Percentiles rank a stretch among this genome's conserved stretches.
Evolutionary conservation across 2,797 vertebrate genomes (phyloP).

Genomic region (Podarcis siculus): DNA sequence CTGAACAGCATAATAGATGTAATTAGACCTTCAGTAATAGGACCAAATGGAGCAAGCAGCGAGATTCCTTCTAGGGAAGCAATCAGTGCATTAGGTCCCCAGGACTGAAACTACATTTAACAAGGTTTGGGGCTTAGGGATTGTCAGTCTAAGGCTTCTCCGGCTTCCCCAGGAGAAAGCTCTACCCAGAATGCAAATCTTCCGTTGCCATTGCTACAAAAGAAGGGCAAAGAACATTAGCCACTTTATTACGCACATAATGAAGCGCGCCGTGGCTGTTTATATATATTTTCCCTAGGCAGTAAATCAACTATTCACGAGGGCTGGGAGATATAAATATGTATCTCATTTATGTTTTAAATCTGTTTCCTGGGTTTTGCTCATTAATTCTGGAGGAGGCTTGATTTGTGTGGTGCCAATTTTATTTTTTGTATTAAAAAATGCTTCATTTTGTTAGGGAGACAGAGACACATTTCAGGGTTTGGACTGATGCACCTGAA

Average conservation of each 20-base stretch:
- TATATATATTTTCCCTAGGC: constrained; percentile 60
- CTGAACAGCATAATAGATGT: constrained; percentile 76
- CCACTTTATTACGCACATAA: constrained; percentile 69
- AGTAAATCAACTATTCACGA: constrained; percentile 66
- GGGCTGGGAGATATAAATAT: constrained; percentile 54
- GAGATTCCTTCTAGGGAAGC: constrained; percentile 75
- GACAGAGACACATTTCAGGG: constrained; percentile 13
- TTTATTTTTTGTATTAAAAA: background rate
- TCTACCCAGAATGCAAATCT: constrained; percentile 74
- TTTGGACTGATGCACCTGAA: background rate
- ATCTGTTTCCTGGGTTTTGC: constrained; percentile 39
- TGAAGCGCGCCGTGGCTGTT: constrained; percentile 62
- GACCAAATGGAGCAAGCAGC: constrained; percentile 72
- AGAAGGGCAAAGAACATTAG: constrained; percentile 60
- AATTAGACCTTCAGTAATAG: constrained; percentile 80
- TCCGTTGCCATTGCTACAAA: constrained; percentile 66
- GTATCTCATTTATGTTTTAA: constrained; percentile 60
- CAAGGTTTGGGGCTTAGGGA: constrained; percentile 83
- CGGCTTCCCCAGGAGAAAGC: constrained; percentile 68
- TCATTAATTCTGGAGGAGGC: constrained; percentile 36
- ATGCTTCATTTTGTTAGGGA: constrained; percentile 39
- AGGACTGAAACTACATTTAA: constrained; percentile 80
- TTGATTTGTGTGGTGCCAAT: constrained; percentile 42
- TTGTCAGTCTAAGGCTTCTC: constrained; percentile 67
- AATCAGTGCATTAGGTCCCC: constrained; percentile 78